These are phyloP conservation scores for Drosophila malerkotliana DNA, from an alignment of 1,140 invertebrate species.

Conservation along the genomic window DNA sequence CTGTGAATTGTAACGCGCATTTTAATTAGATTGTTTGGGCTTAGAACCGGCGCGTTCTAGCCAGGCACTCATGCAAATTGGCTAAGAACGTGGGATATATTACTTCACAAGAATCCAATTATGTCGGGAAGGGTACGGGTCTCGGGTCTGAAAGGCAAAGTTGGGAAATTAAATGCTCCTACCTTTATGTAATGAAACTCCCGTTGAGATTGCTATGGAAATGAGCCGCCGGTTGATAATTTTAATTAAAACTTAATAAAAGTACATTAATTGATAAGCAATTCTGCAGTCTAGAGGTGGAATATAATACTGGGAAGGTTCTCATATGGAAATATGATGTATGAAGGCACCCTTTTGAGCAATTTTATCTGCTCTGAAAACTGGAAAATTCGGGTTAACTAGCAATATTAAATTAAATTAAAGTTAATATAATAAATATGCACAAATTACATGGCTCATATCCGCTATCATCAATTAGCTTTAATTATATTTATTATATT, in stretches of 20 bases:
- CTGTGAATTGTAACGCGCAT: conserved; percentile 71
- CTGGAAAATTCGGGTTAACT: background rate
- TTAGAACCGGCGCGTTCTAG: conserved; percentile 16
- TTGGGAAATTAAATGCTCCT: conserved; percentile 1
- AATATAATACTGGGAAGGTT: conserved; percentile 26
- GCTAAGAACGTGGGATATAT: conserved; percentile 33
- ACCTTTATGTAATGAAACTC: conserved; percentile 19
- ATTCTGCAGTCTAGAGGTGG: background rate
- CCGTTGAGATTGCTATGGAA: conserved; percentile 30
- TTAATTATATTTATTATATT: conserved; percentile 21
- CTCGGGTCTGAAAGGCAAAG: background rate
- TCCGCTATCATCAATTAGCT: background rate
- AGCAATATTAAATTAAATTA: background rate
- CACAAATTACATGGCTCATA: background rate
- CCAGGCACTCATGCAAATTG: conserved; percentile 28
- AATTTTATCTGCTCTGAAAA: background rate
- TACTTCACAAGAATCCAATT: conserved; percentile 37
- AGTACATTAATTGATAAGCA: conserved; percentile 36
- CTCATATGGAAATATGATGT: conserved; percentile 18
- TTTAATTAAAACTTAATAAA: conserved; percentile 19
- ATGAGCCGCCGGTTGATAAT: conserved; percentile 22
- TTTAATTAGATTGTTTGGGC: conserved; percentile 61
- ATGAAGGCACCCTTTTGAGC: background rate
- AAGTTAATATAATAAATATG: background rate
- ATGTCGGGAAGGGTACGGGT: background rate